A percentile compares a stretch with the other conserved stretches of the same genome.
Conservation (phyloP, 2,888 invertebrate species). For the Himalopsyche kuldschensis region DNA sequence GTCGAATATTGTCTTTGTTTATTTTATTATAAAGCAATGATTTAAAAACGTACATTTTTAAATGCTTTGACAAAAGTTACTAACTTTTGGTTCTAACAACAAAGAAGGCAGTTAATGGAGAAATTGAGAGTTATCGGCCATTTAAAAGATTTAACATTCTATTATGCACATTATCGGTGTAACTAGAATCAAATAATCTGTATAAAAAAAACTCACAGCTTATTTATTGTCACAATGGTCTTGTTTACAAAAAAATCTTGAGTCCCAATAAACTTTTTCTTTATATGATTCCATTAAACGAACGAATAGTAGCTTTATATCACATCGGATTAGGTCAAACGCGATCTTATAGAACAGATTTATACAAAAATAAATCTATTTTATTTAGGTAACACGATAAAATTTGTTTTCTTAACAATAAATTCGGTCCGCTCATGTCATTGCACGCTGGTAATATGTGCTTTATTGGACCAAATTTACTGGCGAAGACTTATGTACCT, state of each 20-base stretch:
- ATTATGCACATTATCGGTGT: no score
- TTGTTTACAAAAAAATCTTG: neutral
- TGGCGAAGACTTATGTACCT: neutral
- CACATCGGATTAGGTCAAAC: neutral
- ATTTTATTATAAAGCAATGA: no score
- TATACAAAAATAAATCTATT: neutral
- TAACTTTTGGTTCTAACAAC: no score
- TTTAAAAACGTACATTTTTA: no score
- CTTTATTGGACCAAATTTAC: neutral
- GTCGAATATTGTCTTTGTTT: no score
- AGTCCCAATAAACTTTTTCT: neutral
- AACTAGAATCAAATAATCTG: no score
- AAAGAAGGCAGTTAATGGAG: no score
- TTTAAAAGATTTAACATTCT: no score
- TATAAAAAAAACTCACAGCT: no score
- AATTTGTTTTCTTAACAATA: conserved; percentile 1
- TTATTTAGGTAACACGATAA: neutral
- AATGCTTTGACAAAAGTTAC: no score
- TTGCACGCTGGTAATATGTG: neutral
- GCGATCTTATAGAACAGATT: neutral
- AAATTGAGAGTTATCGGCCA: no score
- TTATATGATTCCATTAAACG: neutral
- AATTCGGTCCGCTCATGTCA: neutral
- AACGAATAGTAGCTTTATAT: neutral
- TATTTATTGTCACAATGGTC: neutral